Percentiles rank a stretch among this genome's conserved stretches.
These are phyloP conservation scores for Panagrolaimus sp. DNA, from an alignment of 1,140 invertebrate genomes.

Conservation along the genomic window DNA sequence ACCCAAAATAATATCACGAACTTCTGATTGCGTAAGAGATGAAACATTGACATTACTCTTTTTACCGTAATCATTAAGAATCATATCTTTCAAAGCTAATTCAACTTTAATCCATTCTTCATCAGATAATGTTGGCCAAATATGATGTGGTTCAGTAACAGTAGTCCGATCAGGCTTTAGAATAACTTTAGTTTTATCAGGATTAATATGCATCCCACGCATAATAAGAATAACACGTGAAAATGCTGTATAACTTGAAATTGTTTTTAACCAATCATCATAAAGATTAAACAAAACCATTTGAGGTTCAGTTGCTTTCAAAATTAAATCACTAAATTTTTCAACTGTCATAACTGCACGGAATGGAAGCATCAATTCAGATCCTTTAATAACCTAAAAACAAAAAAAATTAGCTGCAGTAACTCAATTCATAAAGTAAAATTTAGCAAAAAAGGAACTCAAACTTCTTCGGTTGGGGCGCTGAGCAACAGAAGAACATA, in stretches of 20 bases:
- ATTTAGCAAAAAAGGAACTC: too few relatives aligned
- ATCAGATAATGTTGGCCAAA: conserved; percentile 93
- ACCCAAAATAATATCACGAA: conserved; percentile 95
- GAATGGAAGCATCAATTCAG: conserved; percentile 95
- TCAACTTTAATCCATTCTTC: conserved; percentile 99
- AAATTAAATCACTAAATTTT: conserved; percentile 96
- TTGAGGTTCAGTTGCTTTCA: conserved; percentile 98
- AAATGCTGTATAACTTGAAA: conserved; percentile 69
- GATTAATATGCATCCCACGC: conserved; percentile 94
- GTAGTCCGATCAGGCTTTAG: conserved; percentile 98
- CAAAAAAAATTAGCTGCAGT: too few relatives aligned
- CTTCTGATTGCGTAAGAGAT: conserved; percentile 95
- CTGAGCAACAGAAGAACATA: too few relatives aligned
- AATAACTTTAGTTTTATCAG: conserved; percentile 94
- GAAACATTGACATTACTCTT: conserved; percentile 99
- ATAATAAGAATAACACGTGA: conserved; percentile 92
- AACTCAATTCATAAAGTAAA: too few relatives aligned
- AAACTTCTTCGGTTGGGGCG: too few relatives aligned
- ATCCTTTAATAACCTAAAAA: conserved; percentile 99
- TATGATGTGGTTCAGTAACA: conserved; percentile 95
- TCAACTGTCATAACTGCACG: conserved; percentile 91
- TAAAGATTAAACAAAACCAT: conserved; percentile 99
- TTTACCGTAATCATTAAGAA: conserved; percentile 97
- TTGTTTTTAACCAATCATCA: conserved; percentile 90
- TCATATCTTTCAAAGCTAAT: conserved; percentile 93